Evolutionary conservation across 2,797 vertebrate species (phyloP).

Genomic region (Lepilemur ruficaudatus): DNA sequence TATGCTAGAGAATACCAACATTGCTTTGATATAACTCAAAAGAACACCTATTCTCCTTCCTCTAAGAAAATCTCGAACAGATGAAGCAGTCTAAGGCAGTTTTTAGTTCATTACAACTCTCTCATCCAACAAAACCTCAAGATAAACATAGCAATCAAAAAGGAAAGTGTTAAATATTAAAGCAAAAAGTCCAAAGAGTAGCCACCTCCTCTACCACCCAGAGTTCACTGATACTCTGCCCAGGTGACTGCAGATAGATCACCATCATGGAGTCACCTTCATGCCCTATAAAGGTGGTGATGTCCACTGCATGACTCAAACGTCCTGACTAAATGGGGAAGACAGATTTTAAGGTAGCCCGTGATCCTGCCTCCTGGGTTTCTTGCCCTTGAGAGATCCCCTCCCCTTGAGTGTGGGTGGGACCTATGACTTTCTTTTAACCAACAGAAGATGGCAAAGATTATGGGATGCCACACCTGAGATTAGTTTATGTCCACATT

Average conservation of each 20-base stretch:
- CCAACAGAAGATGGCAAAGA: neutral
- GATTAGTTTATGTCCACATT: neutral
- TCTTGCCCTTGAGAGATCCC: neutral
- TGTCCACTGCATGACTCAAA: neutral
- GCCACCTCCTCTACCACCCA: neutral
- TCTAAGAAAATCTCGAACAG: conserved; percentile 37
- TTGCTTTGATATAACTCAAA: conserved; percentile 41
- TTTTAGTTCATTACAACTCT: conserved; percentile 53
- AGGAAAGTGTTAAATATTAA: neutral
- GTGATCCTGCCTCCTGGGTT: neutral
- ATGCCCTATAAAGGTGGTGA: too few relatives aligned
- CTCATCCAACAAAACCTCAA: neutral
- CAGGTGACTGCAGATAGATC: neutral
- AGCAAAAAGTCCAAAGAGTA: neutral
- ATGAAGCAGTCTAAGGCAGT: neutral
- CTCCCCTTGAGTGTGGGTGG: neutral
- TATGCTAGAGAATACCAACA: conserved; percentile 1
- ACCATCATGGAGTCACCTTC: neutral
- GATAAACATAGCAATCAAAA: neutral
- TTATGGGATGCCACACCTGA: neutral
- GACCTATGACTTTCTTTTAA: neutral
- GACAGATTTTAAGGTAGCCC: neutral
- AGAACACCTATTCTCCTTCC: neutral
- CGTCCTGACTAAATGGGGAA: neutral
- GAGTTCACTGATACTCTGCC: neutral